These are phyloP conservation scores for Hemiscyllium ocellatum DNA, from an alignment of 2,113 vertebrate species.

Conservation along the genomic window DNA sequence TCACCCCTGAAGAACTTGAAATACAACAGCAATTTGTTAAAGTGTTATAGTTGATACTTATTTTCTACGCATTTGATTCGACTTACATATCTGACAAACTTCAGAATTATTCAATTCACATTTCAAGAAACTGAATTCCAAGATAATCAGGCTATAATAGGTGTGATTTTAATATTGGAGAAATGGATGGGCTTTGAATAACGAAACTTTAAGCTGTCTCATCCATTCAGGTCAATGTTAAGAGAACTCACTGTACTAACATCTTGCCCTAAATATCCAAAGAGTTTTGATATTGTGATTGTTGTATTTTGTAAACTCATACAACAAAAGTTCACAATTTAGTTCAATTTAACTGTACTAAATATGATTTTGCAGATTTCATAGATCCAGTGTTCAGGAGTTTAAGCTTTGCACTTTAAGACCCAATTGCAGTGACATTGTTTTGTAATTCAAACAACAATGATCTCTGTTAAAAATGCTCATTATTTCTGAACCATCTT, in stretches of 20 bases:
- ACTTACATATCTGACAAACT: not conserved
- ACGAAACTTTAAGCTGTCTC: too few relatives aligned
- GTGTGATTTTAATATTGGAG: too few relatives aligned
- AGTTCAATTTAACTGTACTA: not conserved
- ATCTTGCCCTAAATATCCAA: not conserved
- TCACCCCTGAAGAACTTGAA: slow-evolving; percentile 76
- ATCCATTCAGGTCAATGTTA: too few relatives aligned
- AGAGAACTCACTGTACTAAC: too few relatives aligned
- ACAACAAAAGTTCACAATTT: not conserved
- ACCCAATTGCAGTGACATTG: not conserved
- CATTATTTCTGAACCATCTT: not conserved
- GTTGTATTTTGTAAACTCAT: not conserved
- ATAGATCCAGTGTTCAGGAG: not conserved
- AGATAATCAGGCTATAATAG: not conserved
- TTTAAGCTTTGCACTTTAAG: not conserved
- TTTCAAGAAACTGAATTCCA: not conserved
- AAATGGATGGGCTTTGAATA: too few relatives aligned
- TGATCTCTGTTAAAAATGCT: not conserved
- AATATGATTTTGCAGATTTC: not conserved
- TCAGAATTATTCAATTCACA: not conserved
- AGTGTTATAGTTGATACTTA: slow-evolving; percentile 17
- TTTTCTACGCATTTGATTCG: not conserved
- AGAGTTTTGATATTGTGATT: not conserved
- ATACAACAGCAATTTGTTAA: slow-evolving; percentile 27
- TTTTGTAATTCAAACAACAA: not conserved